Base-by-base conservation (phyloP, 2,797 vertebrate genomes). In the Fratercula arctica region DNA sequence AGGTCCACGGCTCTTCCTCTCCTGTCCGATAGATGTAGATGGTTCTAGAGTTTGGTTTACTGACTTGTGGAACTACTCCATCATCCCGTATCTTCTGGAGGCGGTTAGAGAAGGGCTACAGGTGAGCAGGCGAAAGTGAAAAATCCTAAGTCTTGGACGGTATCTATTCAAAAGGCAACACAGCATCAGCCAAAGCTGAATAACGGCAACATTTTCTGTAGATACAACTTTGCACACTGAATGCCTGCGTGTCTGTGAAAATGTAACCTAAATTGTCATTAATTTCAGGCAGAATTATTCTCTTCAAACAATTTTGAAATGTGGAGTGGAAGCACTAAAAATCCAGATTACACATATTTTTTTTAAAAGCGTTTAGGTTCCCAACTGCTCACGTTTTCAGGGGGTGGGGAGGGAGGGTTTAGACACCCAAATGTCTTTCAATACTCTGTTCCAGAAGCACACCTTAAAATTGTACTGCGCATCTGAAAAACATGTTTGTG, bases 31-130 rank as follows among this genome's bases (percentile, higher is more conserved):
- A 96, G 99, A 99, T 3, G 99, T 99, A 88, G 99, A 99, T 37
- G 99, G 99, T 59, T 99, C 99, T 37, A 98, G 99, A 92, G 99
- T 99, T 94, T 99, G 99, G 99, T 99, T 99, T 98, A 99, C 99
- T 1, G 99, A 99, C 95, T 97, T 99, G 91, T 99, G 99, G 99
- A 99, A 99, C 97, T 99, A 99, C 97, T 99, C 99, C 59, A 99
- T 99, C 94, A 99, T 99, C 94, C 99, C 99, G 0, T 99, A 99
- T 94, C 99, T 99, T 97, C 98, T 99, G 97, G 99, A 99, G 97
- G 99, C 99, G 0, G 98, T 99, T 46, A 98, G 99, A 92, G 99
- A 99, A 97, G 99, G 99, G 51, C 98, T 99, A 33, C 99, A 99
- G 99, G 99, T 99, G 96, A 98, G 97, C 43, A 41, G 18, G 28